Percentiles rank a stretch among this genome's conserved stretches.
phyloP scores from a whole-genome alignment of 2,888 invertebrate genomes.

The Podabrus alpinus region DNA sequence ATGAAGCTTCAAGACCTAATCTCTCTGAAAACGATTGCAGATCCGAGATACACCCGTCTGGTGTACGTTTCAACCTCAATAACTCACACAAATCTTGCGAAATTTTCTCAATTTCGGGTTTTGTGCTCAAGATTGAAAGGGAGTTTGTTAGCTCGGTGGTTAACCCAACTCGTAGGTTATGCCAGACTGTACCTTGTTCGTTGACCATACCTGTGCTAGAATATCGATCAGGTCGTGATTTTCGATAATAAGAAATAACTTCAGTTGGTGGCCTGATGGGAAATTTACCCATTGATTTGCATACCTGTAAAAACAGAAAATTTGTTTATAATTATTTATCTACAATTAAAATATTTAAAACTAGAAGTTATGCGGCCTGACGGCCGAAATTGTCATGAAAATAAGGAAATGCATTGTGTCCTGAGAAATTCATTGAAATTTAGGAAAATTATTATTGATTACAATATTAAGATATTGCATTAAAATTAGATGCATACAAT shows the following conservation, averaged over 20 bases:
- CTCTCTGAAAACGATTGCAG: slow-evolving; percentile 77
- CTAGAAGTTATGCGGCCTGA: no score
- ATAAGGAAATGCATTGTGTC: no score
- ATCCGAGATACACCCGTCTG: slow-evolving; percentile 59
- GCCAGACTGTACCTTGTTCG: slow-evolving; percentile 79
- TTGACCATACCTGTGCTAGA: slow-evolving; percentile 81
- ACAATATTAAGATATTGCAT: no score
- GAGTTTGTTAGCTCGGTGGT: slow-evolving; percentile 78
- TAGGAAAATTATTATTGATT: no score
- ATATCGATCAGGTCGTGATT: slow-evolving; percentile 76
- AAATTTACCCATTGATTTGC: slow-evolving; percentile 73
- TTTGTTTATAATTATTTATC: no score
- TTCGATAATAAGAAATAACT: slow-evolving; percentile 76
- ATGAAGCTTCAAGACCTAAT: slow-evolving; percentile 81
- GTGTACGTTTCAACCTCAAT: slow-evolving; percentile 61
- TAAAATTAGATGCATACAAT: no score
- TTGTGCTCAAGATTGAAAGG: slow-evolving; percentile 72
- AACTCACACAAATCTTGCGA: slow-evolving; percentile 78
- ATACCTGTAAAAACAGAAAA: slow-evolving; percentile 53
- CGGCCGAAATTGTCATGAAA: no score
- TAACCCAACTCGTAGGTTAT: slow-evolving; percentile 70
- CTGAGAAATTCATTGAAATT: no score
- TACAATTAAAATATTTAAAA: no score
- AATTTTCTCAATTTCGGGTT: slow-evolving; percentile 74
- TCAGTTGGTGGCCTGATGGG: slow-evolving; percentile 84